A percentile compares a stretch with the other conserved stretches of the same genome.
phyloP scores from a whole-genome alignment of 1,140 invertebrate species.

The Orius insidiosus region DNA sequence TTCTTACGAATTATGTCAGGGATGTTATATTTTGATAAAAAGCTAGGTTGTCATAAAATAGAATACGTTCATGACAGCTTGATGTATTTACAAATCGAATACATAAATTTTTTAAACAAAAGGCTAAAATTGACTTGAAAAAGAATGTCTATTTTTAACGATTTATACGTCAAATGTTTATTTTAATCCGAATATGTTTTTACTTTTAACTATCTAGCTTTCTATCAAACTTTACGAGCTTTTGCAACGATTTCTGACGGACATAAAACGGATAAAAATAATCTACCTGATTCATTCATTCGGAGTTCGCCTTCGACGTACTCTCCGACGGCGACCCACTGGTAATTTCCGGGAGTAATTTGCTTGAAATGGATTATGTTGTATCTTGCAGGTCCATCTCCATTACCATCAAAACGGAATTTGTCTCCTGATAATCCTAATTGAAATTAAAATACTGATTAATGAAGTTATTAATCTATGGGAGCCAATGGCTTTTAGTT shows the following conservation, averaged over 20 bases:
- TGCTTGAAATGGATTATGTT: slow-evolving; percentile 92
- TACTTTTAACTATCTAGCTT: slow-evolving; percentile 7
- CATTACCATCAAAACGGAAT: slow-evolving; percentile 75
- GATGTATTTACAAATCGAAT: neutral
- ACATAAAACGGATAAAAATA: slow-evolving; percentile 14
- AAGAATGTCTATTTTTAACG: too few species aligned
- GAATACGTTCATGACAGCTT: too few species aligned
- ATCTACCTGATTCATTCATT: slow-evolving; percentile 63
- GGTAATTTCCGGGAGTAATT: slow-evolving; percentile 33
- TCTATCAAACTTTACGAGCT: neutral
- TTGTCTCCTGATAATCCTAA: slow-evolving; percentile 70
- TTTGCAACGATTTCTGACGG: too few species aligned
- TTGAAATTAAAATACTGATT: slow-evolving; percentile 1
- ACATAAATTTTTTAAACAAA: too few species aligned
- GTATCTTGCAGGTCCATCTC: slow-evolving; percentile 84
- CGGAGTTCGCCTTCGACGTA: slow-evolving; percentile 50
- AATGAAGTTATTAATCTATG: neutral
- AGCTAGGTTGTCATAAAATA: neutral
- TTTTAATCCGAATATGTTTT: too few species aligned
- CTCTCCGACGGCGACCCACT: slow-evolving; percentile 71
- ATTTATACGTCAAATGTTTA: too few species aligned
- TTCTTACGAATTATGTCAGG: neutral
- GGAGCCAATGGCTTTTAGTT: neutral
- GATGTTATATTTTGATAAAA: slow-evolving; percentile 1
- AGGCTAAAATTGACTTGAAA: too few species aligned